These are phyloP conservation scores for Nymphalis io DNA, from an alignment of 1,140 invertebrate species.

Conservation along the genomic window DNA sequence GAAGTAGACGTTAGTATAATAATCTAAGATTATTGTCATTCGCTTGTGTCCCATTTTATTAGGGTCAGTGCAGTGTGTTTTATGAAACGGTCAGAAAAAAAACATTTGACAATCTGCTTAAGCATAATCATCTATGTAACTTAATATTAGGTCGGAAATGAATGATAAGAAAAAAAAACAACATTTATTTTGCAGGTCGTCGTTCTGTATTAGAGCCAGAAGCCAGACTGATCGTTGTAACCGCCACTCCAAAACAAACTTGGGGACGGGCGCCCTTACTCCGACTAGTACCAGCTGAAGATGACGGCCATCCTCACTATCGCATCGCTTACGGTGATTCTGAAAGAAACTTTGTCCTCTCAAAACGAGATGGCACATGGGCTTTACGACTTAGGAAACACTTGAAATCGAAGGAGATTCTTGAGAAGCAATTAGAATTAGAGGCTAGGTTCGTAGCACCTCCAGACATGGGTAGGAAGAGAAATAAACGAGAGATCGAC, in stretches of 20 bases:
- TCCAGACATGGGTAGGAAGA: slow-evolving; percentile 29
- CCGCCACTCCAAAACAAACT: slow-evolving; percentile 58
- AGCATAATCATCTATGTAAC: too few species aligned
- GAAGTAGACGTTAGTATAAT: slow-evolving; percentile 64
- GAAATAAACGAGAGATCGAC: slow-evolving; percentile 30
- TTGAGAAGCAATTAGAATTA: slow-evolving; percentile 64
- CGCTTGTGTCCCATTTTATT: too few species aligned
- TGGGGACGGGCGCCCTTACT: slow-evolving; percentile 66
- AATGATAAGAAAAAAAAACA: background rate
- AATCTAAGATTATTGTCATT: too few species aligned
- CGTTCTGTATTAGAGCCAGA: slow-evolving; percentile 65
- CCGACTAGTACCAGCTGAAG: slow-evolving; percentile 60
- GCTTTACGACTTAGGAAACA: slow-evolving; percentile 58
- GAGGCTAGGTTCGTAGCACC: slow-evolving; percentile 62
- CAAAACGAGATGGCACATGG: slow-evolving; percentile 66
- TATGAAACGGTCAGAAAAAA: too few species aligned
- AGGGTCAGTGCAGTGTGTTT: too few species aligned
- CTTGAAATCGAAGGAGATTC: slow-evolving; percentile 44
- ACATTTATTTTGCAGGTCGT: slow-evolving; percentile 50
- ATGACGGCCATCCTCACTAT: slow-evolving; percentile 57
- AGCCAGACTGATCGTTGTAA: slow-evolving; percentile 63
- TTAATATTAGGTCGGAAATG: too few species aligned
- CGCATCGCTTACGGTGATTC: slow-evolving; percentile 63
- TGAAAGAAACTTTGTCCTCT: slow-evolving; percentile 55
- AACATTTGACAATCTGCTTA: too few species aligned